Evolutionary conservation across 2,797 vertebrate genomes (phyloP), one percentile per base, ranked within the genome.

Genomic region (Enteromius viviparus): DNA sequence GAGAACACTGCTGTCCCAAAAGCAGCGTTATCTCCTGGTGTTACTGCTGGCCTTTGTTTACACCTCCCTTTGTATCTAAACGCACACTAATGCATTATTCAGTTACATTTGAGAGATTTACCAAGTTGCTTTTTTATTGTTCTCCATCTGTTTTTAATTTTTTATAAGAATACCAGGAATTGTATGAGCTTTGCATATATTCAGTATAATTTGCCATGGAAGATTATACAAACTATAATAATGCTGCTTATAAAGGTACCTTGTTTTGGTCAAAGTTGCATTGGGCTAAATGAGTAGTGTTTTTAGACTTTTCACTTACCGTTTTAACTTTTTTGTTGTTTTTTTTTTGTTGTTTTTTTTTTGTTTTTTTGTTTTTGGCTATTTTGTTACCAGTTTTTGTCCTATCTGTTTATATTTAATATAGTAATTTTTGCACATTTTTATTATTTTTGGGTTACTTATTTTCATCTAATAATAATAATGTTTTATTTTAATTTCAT

Each of bases 41-140:
- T 55, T 51, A 53, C 47, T 53, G 71, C 23, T 90, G 87, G 82
- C 87, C 85, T 88, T 82, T 77, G 55, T 80, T 84, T 82, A 84
- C 26, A n/a, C 72, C 62, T 92, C 88, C 84, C 89, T 85, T 53
- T 1, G 81, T 84, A 66, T 45, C 45, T 60, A 78, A 84, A 80
- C 40, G 42, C 76, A 88, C 86, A 81, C 60, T 83, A 37, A 29
- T 90, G 84, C 90, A 92, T 91, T 89, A 90, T 91, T 92, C 87
- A 91, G 23, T 65, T 45, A 26, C 64, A 77, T 87, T 90, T 84
- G 65, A 79, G 87, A 89, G 82, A 78, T 88, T 71, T 87, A 86
- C 82, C 82, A 86, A 85, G 87, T 9, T 76, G 49, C 87, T 85
- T 84, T 78, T 84, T 78, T 29, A 45, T 70, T 23, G 62, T 78